A percentile compares a stretch with the other conserved stretches of the same genome.
Evolutionary conservation across 1,140 invertebrate species (phyloP).

Genomic region (Hyposmocoma kahamanoa): DNA sequence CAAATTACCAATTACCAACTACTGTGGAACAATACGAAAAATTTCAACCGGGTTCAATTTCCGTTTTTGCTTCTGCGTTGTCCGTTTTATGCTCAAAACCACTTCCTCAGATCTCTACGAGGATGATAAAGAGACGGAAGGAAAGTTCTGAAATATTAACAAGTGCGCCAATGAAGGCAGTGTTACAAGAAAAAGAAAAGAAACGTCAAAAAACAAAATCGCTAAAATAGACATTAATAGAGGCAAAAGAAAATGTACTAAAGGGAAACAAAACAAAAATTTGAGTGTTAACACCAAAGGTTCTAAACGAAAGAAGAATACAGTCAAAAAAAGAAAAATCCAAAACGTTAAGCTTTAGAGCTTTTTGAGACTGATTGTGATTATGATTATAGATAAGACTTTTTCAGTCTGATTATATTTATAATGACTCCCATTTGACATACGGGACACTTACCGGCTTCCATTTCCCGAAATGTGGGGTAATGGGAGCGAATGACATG

Average conservation of each 20-base stretch:
- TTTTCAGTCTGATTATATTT: no score
- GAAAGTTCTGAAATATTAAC: slow-evolving; percentile 10
- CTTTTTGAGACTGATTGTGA: neutral
- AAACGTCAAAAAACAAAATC: slow-evolving; percentile 10
- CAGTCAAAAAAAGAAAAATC: slow-evolving; percentile 6
- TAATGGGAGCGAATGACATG: no score
- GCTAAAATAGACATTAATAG: slow-evolving; percentile 8
- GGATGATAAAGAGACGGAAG: slow-evolving; percentile 2
- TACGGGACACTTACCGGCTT: neutral
- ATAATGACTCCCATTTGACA: neutral
- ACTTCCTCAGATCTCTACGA: slow-evolving; percentile 4
- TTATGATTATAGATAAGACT: no score
- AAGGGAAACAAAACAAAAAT: slow-evolving; percentile 10
- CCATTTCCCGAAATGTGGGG: no score
- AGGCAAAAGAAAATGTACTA: slow-evolving; percentile 6
- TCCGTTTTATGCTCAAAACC: no score
- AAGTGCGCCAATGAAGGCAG: slow-evolving; percentile 10
- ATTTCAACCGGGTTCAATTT: neutral
- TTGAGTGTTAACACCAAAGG: no score
- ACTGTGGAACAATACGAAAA: neutral
- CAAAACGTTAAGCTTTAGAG: neutral
- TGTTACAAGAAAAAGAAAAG: slow-evolving; percentile 11
- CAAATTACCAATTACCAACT: neutral
- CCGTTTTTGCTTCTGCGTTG: no score
- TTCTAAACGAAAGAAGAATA: slow-evolving; percentile 8